Base-by-base conservation (phyloP, 2,888 invertebrate genomes). In the Colostygia pectinataria region DNA sequence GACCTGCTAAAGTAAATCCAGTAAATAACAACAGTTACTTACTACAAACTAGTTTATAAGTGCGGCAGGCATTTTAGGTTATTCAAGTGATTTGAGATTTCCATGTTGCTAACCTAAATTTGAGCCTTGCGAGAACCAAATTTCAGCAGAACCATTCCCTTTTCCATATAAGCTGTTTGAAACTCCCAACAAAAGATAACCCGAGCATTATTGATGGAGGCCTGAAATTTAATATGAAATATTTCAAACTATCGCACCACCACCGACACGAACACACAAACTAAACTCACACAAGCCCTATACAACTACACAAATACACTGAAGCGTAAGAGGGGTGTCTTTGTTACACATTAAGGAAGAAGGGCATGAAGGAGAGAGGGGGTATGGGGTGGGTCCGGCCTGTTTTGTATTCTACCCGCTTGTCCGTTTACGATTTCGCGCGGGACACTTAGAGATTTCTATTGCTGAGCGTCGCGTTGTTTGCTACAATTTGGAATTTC, bases 271-370 rank as follows among this genome's bases (percentile, higher is more conserved):
- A 56, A 57, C 40, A 54, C 67, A 70, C 37, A 27, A 77, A 80
- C 79, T 78, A 77, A 58, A 79, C 84, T 41, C 83, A 84, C 84
- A 86, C 84, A 79, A 15, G 39, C 36, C 48, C 65, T 65, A 59
- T 48, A 45, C 67, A 74, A 73, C 74, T 77, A 80, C 77, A 79
- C 81, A 75, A 81, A 84, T 77, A 84, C 84, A 84, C 77, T 69
- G 74, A 73, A 74, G 68, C 75, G 72, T 83, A 87, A 86, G 86
- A 83, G 88, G 88, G 88, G 88, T 79, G 88, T 89, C 90, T 90
- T 90, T 89, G 89, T 89, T 89, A 86, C 80, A 80, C 79, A 85
- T 87, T 88, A 88, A 87, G 88, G 89, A 88, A 87, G 83, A 83
- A 83, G 85, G 86, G 86, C 77, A 81, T 76, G 76, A 84, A 82